Evolutionary conservation across 2,888 invertebrate genomes (phyloP).

Genomic region (Chymomyza caudatula): DNA sequence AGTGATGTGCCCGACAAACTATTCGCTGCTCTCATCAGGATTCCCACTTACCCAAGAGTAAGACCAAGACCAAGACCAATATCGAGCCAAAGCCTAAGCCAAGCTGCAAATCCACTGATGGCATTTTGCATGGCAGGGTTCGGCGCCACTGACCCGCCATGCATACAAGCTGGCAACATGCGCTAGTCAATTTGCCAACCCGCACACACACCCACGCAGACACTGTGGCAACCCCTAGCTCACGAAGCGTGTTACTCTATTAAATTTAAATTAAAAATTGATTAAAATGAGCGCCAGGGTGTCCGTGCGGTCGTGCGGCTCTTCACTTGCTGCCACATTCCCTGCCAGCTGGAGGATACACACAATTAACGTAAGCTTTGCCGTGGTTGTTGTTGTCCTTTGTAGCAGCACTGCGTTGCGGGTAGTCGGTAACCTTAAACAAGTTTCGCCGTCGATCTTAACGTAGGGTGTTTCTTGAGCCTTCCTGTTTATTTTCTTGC

Average conservation of each 20-base stretch:
- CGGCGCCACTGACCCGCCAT: background rate
- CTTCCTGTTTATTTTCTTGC: constrained; percentile 34
- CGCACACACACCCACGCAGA: background rate
- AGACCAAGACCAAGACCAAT: background rate
- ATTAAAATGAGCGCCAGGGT: constrained; percentile 63
- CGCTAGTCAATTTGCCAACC: constrained; percentile 18
- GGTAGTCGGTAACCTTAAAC: too few relatives aligned
- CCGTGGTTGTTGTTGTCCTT: background rate
- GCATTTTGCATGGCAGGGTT: background rate
- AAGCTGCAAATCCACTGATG: background rate
- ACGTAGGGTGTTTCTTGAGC: background rate
- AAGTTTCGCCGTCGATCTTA: constrained; percentile 29
- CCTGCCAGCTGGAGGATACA: constrained; percentile 51
- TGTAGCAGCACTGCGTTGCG: constrained; percentile 58
- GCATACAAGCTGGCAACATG: constrained; percentile 21
- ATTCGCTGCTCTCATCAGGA: background rate
- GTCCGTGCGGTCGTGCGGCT: background rate
- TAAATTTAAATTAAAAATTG: constrained; percentile 75
- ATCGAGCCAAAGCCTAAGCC: background rate
- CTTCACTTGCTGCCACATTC: background rate
- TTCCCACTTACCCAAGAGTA: too few relatives aligned
- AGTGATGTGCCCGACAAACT: background rate
- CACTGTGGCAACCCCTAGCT: background rate
- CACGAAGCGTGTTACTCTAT: constrained; percentile 63
- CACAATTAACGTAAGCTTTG: constrained; percentile 64